Evolutionary conservation across 2,113 vertebrate genomes (phyloP).

Genomic region (Scomber scombrus): DNA sequence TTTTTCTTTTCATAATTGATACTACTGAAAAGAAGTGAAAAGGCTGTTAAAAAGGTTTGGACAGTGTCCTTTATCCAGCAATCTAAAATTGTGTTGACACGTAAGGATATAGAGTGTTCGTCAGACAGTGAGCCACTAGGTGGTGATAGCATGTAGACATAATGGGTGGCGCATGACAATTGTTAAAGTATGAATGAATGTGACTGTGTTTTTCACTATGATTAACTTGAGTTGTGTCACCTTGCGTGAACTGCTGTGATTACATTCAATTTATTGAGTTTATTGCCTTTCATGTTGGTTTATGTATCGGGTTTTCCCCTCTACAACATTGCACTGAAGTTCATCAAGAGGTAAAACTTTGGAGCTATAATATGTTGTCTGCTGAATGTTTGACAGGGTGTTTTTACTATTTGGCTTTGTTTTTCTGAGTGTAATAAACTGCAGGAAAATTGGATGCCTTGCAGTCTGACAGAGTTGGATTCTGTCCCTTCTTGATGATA

Average conservation of each 20-base stretch:
- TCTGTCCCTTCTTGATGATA: background rate
- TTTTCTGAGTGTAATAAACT: background rate
- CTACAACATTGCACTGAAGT: background rate
- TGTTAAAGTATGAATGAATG: background rate
- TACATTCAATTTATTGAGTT: background rate
- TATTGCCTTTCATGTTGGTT: background rate
- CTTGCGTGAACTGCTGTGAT: background rate
- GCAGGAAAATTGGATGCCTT: background rate
- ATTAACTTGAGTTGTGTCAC: background rate
- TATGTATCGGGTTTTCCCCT: background rate
- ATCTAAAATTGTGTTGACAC: background rate
- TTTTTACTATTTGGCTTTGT: background rate
- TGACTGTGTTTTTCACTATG: background rate
- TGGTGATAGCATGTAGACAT: slow-evolving; percentile 40
- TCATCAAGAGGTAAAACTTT: background rate
- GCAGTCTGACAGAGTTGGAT: background rate
- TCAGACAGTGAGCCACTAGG: slow-evolving; percentile 52
- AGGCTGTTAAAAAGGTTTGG: background rate
- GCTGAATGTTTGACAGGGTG: slow-evolving; percentile 2
- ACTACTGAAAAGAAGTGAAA: too few species aligned
- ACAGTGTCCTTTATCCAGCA: background rate
- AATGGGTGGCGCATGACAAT: too few species aligned
- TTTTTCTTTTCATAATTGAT: too few species aligned
- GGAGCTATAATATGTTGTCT: background rate
- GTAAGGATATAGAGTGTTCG: background rate